Base-by-base conservation (phyloP, 2,888 invertebrate species). In the Andrena trimmerana region DNA sequence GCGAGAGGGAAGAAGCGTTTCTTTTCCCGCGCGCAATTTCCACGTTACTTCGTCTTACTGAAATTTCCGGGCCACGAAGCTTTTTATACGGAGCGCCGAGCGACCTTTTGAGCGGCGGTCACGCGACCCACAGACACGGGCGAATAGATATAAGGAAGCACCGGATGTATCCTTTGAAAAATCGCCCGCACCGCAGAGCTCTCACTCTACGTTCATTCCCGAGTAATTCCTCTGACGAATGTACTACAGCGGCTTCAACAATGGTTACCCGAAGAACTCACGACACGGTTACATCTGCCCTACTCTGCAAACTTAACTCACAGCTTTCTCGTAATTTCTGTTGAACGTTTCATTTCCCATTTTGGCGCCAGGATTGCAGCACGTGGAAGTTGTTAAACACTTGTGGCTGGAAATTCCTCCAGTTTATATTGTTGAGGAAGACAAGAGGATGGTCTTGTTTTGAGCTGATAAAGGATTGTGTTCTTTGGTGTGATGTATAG, bases 101-200 rank as follows among this genome's bases (percentile, higher is more conserved):
- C 71, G 77, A 83, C 70, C 85, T 85, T 85, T 85, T 82, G 78
- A 82, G 33, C 74, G 78, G 70, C 86, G 74, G 86, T 80, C 77
- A 71, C 78, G 79, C 84, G 73, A 84, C 79, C 27, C 63, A 66
- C 80, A 36, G 67, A 78, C 74, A 73, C 70, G 29, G 52, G 31
- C 54, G 59, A 78, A 71, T 69, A 59, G 68, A 63, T 73, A 75
- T 42, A 66, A 79, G 76, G 80, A 89, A 81, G 80, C 71, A 68
- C 50, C 68, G 82, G 78, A 69, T 78, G 77, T 89, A 79, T 81
- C 74, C 76, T 87, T 87, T 88, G 88, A 88, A 89, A 89, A 89
- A 88, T 87, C 71, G 67, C 42, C 78, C 57, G 71, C 29, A 27
- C 57, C 7, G 36, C 36, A 60, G 65, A 59, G 63, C 67, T 59